Percentiles rank a stretch among this genome's conserved stretches.
phyloP scores from a whole-genome alignment of 2,113 vertebrate species.

The Arothron firmamentum region DNA sequence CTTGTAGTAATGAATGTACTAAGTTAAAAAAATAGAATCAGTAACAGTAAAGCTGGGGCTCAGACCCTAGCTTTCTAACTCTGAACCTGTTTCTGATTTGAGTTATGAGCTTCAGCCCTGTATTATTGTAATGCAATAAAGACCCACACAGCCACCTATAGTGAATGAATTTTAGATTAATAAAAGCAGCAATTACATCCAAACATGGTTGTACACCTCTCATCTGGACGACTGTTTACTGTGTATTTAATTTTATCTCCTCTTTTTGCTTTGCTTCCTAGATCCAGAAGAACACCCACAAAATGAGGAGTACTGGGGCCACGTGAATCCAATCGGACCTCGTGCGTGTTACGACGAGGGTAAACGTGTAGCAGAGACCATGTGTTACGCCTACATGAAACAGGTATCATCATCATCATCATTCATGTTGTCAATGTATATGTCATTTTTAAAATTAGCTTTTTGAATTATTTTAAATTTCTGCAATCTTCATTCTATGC shows the following conservation, averaged over 20 bases:
- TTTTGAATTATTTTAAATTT: too few relatives aligned
- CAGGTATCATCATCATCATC: constrained; percentile 79
- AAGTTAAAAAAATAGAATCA: too few relatives aligned
- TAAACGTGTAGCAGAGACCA: constrained; percentile 95
- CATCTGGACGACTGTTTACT: background rate
- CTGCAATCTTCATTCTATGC: too few relatives aligned
- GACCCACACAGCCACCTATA: too few relatives aligned
- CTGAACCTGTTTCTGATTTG: too few relatives aligned
- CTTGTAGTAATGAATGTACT: too few relatives aligned
- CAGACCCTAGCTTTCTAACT: too few relatives aligned
- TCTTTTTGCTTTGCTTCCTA: constrained; percentile 42
- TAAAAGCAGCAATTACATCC: background rate
- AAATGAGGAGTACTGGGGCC: constrained; percentile 97
- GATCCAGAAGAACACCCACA: constrained; percentile 98
- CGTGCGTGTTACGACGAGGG: constrained; percentile 98
- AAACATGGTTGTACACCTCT: too few relatives aligned
- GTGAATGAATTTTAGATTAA: background rate
- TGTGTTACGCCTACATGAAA: constrained; percentile 99
- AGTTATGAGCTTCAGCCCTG: too few relatives aligned
- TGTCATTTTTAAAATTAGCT: too few relatives aligned
- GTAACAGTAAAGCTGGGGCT: too few relatives aligned
- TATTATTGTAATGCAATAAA: too few relatives aligned
- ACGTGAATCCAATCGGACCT: constrained; percentile 96
- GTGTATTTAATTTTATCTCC: background rate
- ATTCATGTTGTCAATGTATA: background rate